These are phyloP conservation scores for Myodes glareolus DNA, from an alignment of 2,113 vertebrate species.

Conservation along the genomic window DNA sequence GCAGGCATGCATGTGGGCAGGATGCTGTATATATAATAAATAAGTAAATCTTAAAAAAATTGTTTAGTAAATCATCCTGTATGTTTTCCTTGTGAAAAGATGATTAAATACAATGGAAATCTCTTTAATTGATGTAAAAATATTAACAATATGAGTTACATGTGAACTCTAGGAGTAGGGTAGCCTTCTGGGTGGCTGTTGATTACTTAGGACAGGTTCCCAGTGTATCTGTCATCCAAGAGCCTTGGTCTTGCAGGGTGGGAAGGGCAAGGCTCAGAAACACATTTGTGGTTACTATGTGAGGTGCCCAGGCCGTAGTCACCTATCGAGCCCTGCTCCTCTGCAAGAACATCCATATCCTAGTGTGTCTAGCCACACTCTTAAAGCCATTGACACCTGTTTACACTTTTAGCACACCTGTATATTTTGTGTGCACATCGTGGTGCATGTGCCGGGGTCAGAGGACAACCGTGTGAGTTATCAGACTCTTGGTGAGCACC, in stretches of 20 bases:
- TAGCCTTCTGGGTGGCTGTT: background rate
- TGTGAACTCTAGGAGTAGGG: background rate
- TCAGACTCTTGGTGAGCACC: background rate
- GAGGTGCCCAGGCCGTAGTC: background rate
- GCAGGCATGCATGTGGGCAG: too few relatives aligned
- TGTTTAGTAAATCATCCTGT: too few relatives aligned
- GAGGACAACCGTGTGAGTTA: background rate
- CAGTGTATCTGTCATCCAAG: too few relatives aligned
- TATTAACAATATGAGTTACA: background rate
- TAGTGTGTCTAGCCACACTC: slow-evolving; percentile 6
- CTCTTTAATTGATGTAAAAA: too few relatives aligned
- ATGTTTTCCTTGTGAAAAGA: too few relatives aligned
- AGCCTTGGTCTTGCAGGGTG: background rate
- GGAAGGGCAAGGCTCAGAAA: background rate
- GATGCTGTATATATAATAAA: too few relatives aligned
- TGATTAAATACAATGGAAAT: too few relatives aligned
- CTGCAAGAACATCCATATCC: fast-evolving
- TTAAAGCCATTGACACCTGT: slow-evolving; percentile 41
- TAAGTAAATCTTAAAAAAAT: too few relatives aligned
- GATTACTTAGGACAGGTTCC: background rate
- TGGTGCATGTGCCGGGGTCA: background rate
- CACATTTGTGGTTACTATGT: background rate
- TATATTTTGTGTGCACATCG: background rate
- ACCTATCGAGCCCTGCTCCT: fast-evolving
- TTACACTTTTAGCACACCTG: background rate